Base-by-base conservation (phyloP, 1,140 invertebrate genomes). In the Harpegnathos saltator region DNA sequence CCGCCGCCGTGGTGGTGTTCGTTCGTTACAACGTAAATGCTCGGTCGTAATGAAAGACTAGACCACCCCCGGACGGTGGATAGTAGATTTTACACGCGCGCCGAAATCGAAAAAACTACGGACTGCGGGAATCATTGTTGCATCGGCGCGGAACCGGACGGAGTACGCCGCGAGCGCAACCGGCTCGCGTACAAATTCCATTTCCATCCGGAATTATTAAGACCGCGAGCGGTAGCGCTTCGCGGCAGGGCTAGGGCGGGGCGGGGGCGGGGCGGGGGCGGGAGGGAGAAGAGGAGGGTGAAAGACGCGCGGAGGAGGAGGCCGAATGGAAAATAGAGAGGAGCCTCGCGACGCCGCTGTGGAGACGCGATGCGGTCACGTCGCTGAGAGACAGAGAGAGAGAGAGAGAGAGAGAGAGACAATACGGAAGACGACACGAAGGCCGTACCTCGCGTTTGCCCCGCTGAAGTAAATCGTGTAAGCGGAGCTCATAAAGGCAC, bases 401-500 rank as follows among this genome's bases (percentile, higher is more conserved):
- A n/a, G n/a, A n/a, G n/a, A n/a, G n/a, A n/a, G n/a, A n/a, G n/a
- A n/a, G n/a, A 33, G 38, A 19, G 66, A 66, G 29, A 58, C 71
- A 69, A 80, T 80, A 71, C 66, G 56, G 77, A 65, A 26, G 66
- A 85, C 83, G 44, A 26, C 15, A n/a, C 38, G 15, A 12, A n/a
- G 38, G 58, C 59, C 50, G 80, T 80, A 85, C 82, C 77, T 73
- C 54, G 65, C 81, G 66, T 87, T 87, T 87, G 68, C 59, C 24
- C 12, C 65, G 66, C 44, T 1, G 15, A 24, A 33, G 50, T 74
- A 80, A 84, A 86, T 71, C 73, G 26, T 77, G 50, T 74, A 85
- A 78, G 85, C 81, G 62, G 52, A 74, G 80, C 81, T 87, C 85
- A 82, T 83, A 83, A 86, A 86, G 73, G 85, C 81, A 87, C 86